Evolutionary conservation across 53 echinoderm and acorn worm species (phyloP), one percentile per base, ranked within the genome.

Genomic region (Hippasteria phrygiana): DNA sequence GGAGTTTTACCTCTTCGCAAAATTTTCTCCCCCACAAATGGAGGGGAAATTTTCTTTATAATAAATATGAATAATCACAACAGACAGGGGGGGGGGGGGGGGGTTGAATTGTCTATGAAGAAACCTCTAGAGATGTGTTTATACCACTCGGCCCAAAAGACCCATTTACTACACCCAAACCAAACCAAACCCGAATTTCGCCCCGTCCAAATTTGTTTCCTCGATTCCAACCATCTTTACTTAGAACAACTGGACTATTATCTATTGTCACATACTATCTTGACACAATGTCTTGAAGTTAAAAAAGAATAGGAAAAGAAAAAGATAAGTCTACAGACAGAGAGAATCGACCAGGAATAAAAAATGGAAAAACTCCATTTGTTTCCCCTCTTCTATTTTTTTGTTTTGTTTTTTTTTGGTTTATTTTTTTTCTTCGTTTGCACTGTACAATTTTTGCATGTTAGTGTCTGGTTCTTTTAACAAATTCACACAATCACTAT

Each of bases 361-460:
- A 72, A 20, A 39, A 42, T 14, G 37, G 37, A 40, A 72, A 72
- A 72, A 7, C 14, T 5, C 17, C 8, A 66, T 66, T 18, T 1
- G 11, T 40, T 41, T 72, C 40, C 72, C 72, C 39, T 72, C 22
- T 20, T 42, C 43, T 0, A 66, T 66, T 36, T 34, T 0, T 72
- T 72, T 41, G 34, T 40, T 18, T 40, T 17, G 5, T 13, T 42
- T 41, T 41, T 18, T 72, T 41, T 42, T 41, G 31, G n/a, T n/a
- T 26, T 67, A 8, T 67, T 35, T 32, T 33, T 35, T 9, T 37
- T 66, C 27, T 45, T 13, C 6, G 11, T 85, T 71, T 85, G 85
- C 85, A 85, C 85, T 85, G 85, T 85, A 85, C 85, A 85, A 85
- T 37, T n/a, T n/a, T 85, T 85, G 71, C 71, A 85, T 85, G 85